phyloP scores from a whole-genome alignment of 2,888 invertebrate genomes.

The Morpho helenor region DNA sequence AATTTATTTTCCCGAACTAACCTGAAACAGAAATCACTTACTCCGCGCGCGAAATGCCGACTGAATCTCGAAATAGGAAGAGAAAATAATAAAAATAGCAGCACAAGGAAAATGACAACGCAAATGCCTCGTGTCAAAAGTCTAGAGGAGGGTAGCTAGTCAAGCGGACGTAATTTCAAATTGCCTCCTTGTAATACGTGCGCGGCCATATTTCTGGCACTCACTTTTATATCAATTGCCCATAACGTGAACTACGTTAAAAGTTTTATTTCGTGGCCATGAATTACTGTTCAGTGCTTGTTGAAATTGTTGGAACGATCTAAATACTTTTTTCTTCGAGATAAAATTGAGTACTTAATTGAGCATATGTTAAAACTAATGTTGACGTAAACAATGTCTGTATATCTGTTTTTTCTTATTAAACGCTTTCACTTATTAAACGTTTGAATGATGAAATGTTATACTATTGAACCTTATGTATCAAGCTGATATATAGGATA shows the following conservation, averaged over 20 bases:
- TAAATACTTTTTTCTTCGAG: background rate
- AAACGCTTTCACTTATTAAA: too few relatives aligned
- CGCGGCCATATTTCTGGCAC: conserved; percentile 40
- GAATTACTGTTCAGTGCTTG: background rate
- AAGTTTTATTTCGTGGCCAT: conserved; percentile 8
- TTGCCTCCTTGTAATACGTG: conserved; percentile 45
- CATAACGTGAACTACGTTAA: conserved; percentile 28
- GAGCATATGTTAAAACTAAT: background rate
- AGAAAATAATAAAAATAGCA: conserved; percentile 36
- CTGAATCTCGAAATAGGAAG: conserved; percentile 26
- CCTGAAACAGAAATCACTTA: conserved; percentile 17
- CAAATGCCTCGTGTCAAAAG: conserved; percentile 38
- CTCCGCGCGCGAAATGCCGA: conserved; percentile 17
- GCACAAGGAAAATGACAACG: conserved; percentile 37
- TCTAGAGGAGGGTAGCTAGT: conserved; percentile 38
- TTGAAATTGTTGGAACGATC: background rate
- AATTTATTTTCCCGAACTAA: conserved; percentile 6
- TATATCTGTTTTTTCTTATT: too few relatives aligned
- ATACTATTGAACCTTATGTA: too few relatives aligned
- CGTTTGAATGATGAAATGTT: too few relatives aligned
- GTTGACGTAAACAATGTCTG: too few relatives aligned
- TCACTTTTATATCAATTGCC: conserved; percentile 46
- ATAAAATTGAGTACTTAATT: too few relatives aligned
- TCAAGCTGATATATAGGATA: too few relatives aligned
- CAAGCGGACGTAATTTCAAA: conserved; percentile 55